Evolutionary conservation across 2,888 invertebrate species (phyloP), one percentile per base, ranked within the genome.

Genomic region (Drosophila histrio): DNA sequence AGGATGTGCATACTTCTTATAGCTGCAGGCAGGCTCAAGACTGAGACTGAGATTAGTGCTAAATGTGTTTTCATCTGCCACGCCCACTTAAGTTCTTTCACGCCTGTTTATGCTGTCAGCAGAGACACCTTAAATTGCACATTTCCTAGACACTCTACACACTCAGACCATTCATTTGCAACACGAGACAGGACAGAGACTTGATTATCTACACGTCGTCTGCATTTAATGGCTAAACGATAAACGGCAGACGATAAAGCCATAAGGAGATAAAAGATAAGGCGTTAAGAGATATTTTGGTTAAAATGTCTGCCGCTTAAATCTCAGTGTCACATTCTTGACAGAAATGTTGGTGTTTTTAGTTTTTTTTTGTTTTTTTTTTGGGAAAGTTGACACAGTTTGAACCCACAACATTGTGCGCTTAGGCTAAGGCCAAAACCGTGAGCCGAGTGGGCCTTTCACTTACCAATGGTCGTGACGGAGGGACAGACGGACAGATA

Each of bases 371-470:
- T 19, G 47, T 36, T 49, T 49, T 44, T 28, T 28, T 39, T 62
- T 64, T 62, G 86, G 77, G 84, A 88, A 83, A 86, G 84, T 88
- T 84, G 84, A 86, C 84, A 84, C 75, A 88, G 68, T 88, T 83
- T 85, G 72, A 70, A 72, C 82, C 54, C 69, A 39, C 46, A 65
- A 61, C 72, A 63, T 56, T 26, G 26, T 24, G 15, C 22, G 52
- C 61, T 44, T 56, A 43, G 56, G 36, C 49, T 46, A 34, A 53
- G 81, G 74, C 78, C 54, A 78, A 87, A 85, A 78, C 85, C 88
- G 86, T 82, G 88, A 81, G 87, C 68, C 17, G 57, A 26, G 36
- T 52, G 39, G 60, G 81, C 82, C 82, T 82, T 82, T 87, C 82
- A 82, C 82, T 87, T 72, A 62, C 47, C 54, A 47, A 4, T 39